Evolutionary conservation across 2,888 invertebrate species (phyloP), one percentile per base, ranked within the genome.

Genomic region (Protula sp.): DNA sequence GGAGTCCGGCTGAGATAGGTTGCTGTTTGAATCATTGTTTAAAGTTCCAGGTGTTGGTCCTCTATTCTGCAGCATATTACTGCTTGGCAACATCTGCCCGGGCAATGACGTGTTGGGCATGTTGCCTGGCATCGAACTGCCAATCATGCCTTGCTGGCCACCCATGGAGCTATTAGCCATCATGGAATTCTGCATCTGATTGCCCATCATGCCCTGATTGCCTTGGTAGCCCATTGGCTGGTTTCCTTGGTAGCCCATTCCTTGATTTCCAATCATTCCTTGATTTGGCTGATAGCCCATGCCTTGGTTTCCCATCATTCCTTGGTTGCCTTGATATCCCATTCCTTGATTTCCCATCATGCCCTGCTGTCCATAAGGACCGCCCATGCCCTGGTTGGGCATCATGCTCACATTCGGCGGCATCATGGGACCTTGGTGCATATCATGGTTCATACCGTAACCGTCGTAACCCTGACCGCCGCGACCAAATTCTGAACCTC

Each of bases 361-460:
- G 28, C 56, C 38, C 5, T 9, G 50, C 50, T 50, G 50, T 19
- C 57, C 29, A 4, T 57, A 38, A n/a, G 22, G 14, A 22, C 3
- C 31, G 38, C 9, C 31, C 22, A 9, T 24, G 27, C 14, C 26
- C 30, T 3, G 38, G 57, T 45, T 30, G 29, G 27, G 56, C 58
- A 58, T 59, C 59, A 59, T 59, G 48, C 48, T 55, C 28, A 59
- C 59, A 47, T 59, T 59, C 3, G 59, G 59, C 3, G 59, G 59
- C 59, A 59, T 59, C 59, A 59, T 59, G 3, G 59, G 59, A n/a
- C 55, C 55, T 5, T 30, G 50, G 5, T 58, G 58, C 52, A 57
- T 57, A 5, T 57, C 57, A 4, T 4, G 3, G 19, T 47, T 47
- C 38, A 38, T 38, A 38, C 38, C 38, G 19, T 38, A 38, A 14